phyloP scores from a whole-genome alignment of 2,888 invertebrate genomes.

The Mythimna vitellina region DNA sequence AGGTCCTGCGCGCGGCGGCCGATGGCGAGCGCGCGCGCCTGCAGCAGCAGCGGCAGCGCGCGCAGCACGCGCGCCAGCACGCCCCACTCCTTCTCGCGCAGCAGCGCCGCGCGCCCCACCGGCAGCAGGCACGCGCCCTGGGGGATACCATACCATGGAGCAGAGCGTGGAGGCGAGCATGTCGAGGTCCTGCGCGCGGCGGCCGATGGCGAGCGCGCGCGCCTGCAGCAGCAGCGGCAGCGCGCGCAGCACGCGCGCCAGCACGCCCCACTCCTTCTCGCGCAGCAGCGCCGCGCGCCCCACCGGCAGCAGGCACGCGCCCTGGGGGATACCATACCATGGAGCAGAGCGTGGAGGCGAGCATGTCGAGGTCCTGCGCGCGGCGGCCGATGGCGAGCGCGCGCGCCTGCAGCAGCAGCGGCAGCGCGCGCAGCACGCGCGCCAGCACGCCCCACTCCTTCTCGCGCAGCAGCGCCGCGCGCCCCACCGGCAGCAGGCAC shows the following conservation, averaged over 20 bases:
- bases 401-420: conserved; percentile 11
- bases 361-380: conserved; percentile 94
- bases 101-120: too few species aligned
- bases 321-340: background rate
- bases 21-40: conserved; percentile 95
- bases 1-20: conserved; percentile 93
- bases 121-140: too few species aligned
- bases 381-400: conserved; percentile 79
- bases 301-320: too few species aligned
- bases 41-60: conserved; percentile 91
- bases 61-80: too few species aligned
- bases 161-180: conserved; percentile 93
- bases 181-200: conserved; percentile 94
- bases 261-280: conserved; percentile 91
- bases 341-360: conserved; percentile 92
- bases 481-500: too few species aligned
- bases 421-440: conserved; percentile 94
- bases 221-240: conserved; percentile 95
- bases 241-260: conserved; percentile 94
- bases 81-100: conserved; percentile 90
- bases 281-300: too few species aligned
- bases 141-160: too few species aligned
- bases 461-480: too few species aligned
- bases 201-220: conserved; percentile 94
- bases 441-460: conserved; percentile 88